A percentile compares a stretch with the other conserved stretches of the same genome.
phyloP scores from a whole-genome alignment of 2,797 vertebrate species.

The Gobionotothen gibberifrons region DNA sequence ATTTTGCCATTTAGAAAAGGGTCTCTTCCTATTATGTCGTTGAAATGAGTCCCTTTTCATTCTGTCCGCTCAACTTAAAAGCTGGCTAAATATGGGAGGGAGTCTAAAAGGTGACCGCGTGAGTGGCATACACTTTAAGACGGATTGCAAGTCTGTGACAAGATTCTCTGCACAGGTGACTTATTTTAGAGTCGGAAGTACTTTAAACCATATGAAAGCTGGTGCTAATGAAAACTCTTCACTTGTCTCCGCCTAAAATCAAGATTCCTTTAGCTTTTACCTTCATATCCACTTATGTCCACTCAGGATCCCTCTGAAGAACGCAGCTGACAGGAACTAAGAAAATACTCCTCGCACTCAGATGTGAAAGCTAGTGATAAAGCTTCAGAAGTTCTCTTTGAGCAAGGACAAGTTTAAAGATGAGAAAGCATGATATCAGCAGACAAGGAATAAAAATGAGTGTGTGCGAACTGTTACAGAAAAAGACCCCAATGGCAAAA shows the following conservation, averaged over 20 bases:
- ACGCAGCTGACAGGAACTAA: constrained; percentile 17
- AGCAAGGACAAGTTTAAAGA: neutral
- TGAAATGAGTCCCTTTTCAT: constrained; percentile 71
- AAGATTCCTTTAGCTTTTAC: constrained; percentile 2
- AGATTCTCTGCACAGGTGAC: neutral
- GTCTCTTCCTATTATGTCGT: constrained; percentile 75
- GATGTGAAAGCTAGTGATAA: constrained; percentile 21
- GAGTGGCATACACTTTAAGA: constrained; percentile 65
- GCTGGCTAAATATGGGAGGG: constrained; percentile 64
- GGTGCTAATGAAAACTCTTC: constrained; percentile 13
- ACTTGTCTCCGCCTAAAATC: constrained; percentile 5
- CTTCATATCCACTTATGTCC: constrained; percentile 14
- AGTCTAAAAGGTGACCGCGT: constrained; percentile 58
- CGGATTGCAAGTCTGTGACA: constrained; percentile 27
- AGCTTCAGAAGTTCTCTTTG: neutral
- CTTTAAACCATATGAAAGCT: neutral
- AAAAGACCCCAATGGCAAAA: too few species aligned
- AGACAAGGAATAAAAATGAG: too few species aligned
- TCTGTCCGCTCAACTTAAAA: constrained; percentile 70
- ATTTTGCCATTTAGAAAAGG: constrained; percentile 74
- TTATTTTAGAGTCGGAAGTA: constrained; percentile 5
- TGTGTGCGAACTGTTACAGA: too few species aligned
- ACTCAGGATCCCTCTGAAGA: constrained; percentile 6
- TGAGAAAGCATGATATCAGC: neutral
- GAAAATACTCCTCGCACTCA: constrained; percentile 8